Evolutionary conservation across 2,797 vertebrate genomes (phyloP), one percentile per base, ranked within the genome.

Genomic region (Hydrophis major): DNA sequence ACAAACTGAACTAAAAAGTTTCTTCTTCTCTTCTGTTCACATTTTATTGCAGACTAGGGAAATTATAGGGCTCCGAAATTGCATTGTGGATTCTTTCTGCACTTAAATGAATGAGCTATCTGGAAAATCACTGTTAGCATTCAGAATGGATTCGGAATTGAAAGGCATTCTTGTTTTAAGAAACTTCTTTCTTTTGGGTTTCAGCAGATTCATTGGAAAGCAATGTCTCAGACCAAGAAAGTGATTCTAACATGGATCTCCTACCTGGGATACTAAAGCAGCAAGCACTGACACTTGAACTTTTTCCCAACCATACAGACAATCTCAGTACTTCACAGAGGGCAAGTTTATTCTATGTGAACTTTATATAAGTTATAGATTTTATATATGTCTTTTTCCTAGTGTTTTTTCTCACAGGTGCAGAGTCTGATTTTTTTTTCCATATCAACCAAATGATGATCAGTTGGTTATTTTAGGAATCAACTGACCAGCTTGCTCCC

Each of bases 221-320:
- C 97, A 99, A 98, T 86, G 97, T 98, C 95, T 98, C 98, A 25
- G 98, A 99, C 32, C 98, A 98, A 95, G 99, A 99, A 96, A 98
- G 97, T 6, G 99, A 99, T 95, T 98, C 98, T 93, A 98, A 98
- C 96, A 97, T 98, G 97, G 99, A 99, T 95, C 97, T 98, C 91
- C 97, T 98, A 96, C 98, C 98, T 86, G 97, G 98, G 96, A 97
- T 98, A 96, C 93, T 98, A 92, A 99, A 99, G 97, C 99, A 99
- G 96, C 98, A 98, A 91, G 98, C 98, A 91, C 96, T 99, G 95
- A 99, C 99, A 61, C 98, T 99, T 97, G 99, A 99, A 96, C 98
- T 99, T 92, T 99, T 99, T 96, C 99, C 99, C 95, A 99, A 97
- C 97, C 98, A 99, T 91, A 98, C 98, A 86, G 99, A 99, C 96